These are phyloP conservation scores for Lagorchestes hirsutus DNA, from an alignment of 2,797 vertebrate genomes.

Conservation along the genomic window DNA sequence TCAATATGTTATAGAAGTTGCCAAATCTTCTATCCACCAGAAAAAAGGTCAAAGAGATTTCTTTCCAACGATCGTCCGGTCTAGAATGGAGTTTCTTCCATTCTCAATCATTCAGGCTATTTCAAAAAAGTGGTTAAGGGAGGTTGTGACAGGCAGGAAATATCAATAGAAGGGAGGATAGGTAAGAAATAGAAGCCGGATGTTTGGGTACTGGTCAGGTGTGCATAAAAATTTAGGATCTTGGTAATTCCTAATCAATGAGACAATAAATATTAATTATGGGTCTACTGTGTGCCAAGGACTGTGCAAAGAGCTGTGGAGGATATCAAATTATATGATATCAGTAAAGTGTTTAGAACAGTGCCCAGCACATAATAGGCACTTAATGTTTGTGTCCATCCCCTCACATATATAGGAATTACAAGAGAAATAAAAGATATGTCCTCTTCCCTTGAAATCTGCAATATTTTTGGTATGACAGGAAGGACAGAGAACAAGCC, in stretches of 20 bases:
- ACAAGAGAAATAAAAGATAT: neutral
- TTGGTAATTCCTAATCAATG: neutral
- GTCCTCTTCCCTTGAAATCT: neutral
- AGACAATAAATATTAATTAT: conserved; percentile 27
- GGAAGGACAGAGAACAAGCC: conserved; percentile 29
- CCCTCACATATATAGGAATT: neutral
- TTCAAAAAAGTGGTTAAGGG: neutral
- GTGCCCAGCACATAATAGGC: neutral
- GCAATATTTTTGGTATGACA: neutral
- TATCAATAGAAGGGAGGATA: neutral
- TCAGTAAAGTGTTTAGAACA: neutral
- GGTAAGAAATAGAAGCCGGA: neutral
- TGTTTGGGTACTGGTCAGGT: neutral
- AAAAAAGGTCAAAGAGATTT: neutral
- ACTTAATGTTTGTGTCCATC: neutral
- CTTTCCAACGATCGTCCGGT: neutral
- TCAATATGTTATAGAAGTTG: conserved; percentile 30
- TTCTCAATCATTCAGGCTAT: neutral
- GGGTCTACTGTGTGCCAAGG: neutral
- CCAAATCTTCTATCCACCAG: conserved; percentile 30
- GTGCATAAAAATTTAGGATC: neutral
- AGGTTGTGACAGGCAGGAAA: neutral
- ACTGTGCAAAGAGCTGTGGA: neutral
- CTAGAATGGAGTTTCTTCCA: neutral
- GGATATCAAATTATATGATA: neutral